Evolutionary conservation across 2,888 invertebrate species (phyloP).

Genomic region (Epinotia nisella): DNA sequence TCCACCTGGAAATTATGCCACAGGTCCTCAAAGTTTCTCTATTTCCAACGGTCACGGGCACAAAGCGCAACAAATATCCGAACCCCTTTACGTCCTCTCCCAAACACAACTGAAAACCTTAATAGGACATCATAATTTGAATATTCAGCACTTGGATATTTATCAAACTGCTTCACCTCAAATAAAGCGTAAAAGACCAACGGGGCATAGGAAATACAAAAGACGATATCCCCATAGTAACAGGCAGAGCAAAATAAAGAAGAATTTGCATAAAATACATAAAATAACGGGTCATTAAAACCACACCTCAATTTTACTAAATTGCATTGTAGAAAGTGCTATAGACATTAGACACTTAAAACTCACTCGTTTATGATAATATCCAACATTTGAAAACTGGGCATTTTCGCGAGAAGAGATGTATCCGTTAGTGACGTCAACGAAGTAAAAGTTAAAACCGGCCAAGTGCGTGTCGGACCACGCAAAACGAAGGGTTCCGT

Average conservation of each 20-base stretch:
- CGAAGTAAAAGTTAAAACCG: too few relatives aligned
- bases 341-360: too few relatives aligned
- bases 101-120: conserved; percentile 70
- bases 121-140: conserved; percentile 69
- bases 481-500: too few relatives aligned
- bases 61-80: conserved; percentile 46
- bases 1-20: conserved; percentile 12
- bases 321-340: too few relatives aligned
- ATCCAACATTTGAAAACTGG: too few relatives aligned
- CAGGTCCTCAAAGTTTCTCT: conserved; percentile 44
- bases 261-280: conserved; percentile 65
- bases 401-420: too few relatives aligned
- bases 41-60: conserved; percentile 36
- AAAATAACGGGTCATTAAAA: conserved; percentile 49
- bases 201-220: conserved; percentile 55
- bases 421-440: too few relatives aligned
- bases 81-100: conserved; percentile 75
- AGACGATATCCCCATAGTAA: conserved; percentile 54
- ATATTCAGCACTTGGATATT: conserved; percentile 73
- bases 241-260: conserved; percentile 58
- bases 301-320: neutral
- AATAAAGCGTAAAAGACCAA: conserved; percentile 53
- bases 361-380: too few relatives aligned
- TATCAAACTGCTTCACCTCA: conserved; percentile 62
- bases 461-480: too few relatives aligned